phyloP scores from a whole-genome alignment of 2,888 invertebrate genomes.

The Rugalucina vietnamica region DNA sequence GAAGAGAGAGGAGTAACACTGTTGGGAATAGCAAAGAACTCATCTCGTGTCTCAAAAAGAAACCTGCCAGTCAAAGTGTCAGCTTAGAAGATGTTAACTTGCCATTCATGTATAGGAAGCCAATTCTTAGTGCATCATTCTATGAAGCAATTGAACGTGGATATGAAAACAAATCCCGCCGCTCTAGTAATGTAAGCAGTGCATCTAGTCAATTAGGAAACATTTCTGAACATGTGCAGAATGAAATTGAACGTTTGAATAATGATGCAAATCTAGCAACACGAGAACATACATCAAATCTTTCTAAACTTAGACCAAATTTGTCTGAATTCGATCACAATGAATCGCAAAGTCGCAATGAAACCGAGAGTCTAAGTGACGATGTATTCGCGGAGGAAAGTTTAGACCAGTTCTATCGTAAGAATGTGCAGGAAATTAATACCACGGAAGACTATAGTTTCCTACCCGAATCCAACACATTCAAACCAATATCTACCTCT shows the following conservation, averaged over 20 bases:
- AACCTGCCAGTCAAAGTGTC: conserved; percentile 38
- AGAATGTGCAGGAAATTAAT: neutral
- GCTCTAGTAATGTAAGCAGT: neutral
- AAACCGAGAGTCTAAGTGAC: conserved; percentile 22
- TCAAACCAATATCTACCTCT: conserved; percentile 39
- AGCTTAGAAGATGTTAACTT: conserved; percentile 52
- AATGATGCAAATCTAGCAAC: neutral
- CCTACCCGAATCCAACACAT: conserved; percentile 1
- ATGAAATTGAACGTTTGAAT: neutral
- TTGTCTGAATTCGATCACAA: neutral
- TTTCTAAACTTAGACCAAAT: neutral
- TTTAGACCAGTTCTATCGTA: conserved; percentile 34
- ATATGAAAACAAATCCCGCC: conserved; percentile 35
- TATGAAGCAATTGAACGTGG: conserved; percentile 57
- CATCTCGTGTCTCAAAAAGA: conserved; percentile 13
- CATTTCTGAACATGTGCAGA: neutral
- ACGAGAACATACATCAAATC: neutral
- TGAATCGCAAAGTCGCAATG: neutral
- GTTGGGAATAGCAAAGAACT: conserved; percentile 12
- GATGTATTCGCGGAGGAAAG: conserved; percentile 49
- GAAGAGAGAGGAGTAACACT: conserved; percentile 38
- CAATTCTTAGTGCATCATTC: conserved; percentile 55
- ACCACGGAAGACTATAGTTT: neutral
- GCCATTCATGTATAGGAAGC: conserved; percentile 19
- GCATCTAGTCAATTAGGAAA: neutral